A percentile compares a stretch with the other conserved stretches of the same genome.
These are phyloP conservation scores for Acanthurus tractus DNA, from an alignment of 2,797 vertebrate species.

Conservation along the genomic window DNA sequence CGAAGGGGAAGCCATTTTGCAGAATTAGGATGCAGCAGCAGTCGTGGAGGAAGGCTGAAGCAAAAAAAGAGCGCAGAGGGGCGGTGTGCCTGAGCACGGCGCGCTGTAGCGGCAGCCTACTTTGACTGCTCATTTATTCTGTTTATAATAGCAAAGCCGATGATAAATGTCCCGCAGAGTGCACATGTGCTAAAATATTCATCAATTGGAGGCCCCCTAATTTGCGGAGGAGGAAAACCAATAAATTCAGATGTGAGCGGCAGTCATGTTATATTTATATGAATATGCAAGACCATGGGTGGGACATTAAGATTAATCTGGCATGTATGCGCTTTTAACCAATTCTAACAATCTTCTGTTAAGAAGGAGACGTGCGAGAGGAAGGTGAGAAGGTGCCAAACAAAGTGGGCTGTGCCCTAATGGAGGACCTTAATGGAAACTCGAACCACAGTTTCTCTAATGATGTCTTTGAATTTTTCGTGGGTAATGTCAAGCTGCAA, in stretches of 20 bases:
- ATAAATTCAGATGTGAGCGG: slow-evolving; percentile 85
- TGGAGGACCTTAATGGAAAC: slow-evolving; percentile 42
- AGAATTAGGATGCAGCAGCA: slow-evolving; percentile 43
- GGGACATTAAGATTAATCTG: slow-evolving; percentile 86
- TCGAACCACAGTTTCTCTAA: slow-evolving; percentile 51
- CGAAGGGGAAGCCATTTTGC: slow-evolving; percentile 62
- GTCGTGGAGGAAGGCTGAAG: slow-evolving; percentile 45
- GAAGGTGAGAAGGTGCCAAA: slow-evolving; percentile 56
- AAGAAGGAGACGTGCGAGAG: slow-evolving; percentile 39
- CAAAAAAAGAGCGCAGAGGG: slow-evolving; percentile 29
- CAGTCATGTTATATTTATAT: slow-evolving; percentile 87
- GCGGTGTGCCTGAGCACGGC: slow-evolving; percentile 48
- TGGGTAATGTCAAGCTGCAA: slow-evolving; percentile 35
- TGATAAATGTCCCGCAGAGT: slow-evolving; percentile 97
- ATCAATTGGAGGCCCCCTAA: slow-evolving; percentile 91
- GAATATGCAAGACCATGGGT: slow-evolving; percentile 83
- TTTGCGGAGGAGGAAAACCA: slow-evolving; percentile 86
- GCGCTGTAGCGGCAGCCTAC: slow-evolving; percentile 68
- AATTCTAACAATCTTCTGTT: slow-evolving; percentile 66
- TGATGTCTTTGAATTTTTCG: slow-evolving; percentile 61
- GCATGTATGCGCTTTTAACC: slow-evolving; percentile 72
- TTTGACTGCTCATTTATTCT: slow-evolving; percentile 99
- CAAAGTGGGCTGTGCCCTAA: slow-evolving; percentile 51
- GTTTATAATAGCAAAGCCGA: slow-evolving; percentile 94
- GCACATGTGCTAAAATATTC: slow-evolving; percentile 99